These are phyloP conservation scores for Pseudocheirus occidentalis DNA, from an alignment of 2,797 vertebrate genomes.

Conservation along the genomic window DNA sequence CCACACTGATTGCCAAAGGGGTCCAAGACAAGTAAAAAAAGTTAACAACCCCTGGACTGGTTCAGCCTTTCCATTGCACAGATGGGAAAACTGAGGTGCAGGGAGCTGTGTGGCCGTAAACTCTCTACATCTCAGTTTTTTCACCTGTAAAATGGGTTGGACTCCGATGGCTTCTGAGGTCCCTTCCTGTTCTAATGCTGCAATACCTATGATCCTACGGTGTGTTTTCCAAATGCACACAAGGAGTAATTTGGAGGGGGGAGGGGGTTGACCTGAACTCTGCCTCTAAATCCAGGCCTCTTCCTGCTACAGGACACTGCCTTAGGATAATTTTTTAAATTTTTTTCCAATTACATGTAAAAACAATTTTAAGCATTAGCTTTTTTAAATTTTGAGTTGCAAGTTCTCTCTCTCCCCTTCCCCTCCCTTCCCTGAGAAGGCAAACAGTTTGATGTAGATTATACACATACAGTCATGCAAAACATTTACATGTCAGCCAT, in stretches of 20 bases:
- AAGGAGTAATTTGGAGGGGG: neutral
- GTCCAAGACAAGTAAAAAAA: neutral
- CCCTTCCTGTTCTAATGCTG: neutral
- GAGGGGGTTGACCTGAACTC: neutral
- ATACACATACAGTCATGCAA: neutral
- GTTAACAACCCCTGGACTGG: neutral
- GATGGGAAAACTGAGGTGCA: too few species aligned
- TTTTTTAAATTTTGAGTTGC: neutral
- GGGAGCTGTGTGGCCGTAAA: neutral
- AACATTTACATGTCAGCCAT: neutral
- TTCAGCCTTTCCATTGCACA: neutral
- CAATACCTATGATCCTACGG: neutral
- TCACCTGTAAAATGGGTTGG: neutral
- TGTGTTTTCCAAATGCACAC: neutral
- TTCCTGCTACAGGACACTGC: neutral
- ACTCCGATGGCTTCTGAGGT: neutral
- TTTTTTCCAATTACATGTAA: neutral
- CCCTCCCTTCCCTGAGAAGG: neutral
- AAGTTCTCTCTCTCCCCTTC: neutral
- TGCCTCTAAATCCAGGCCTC: neutral
- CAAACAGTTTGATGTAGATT: neutral
- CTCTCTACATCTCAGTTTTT: neutral
- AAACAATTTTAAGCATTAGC: neutral
- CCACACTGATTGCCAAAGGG: neutral
- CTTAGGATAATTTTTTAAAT: neutral